These are phyloP conservation scores for Junco hyemalis DNA, from an alignment of 2,113 vertebrate species.

Conservation along the genomic window DNA sequence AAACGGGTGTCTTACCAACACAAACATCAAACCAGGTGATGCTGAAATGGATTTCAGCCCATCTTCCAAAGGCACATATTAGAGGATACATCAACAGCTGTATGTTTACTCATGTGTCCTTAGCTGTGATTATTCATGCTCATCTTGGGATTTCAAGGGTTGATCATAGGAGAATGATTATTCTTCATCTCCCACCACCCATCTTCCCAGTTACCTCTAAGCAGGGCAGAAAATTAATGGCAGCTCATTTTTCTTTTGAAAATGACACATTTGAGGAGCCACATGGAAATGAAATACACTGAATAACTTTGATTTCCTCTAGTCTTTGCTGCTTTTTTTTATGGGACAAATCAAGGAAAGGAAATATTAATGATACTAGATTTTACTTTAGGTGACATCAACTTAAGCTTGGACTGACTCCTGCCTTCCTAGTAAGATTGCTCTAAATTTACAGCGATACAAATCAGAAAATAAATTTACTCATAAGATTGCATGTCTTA, in stretches of 20 bases:
- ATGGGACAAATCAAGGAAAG: neutral
- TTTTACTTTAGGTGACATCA: neutral
- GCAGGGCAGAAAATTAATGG: neutral
- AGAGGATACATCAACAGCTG: neutral
- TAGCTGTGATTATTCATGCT: neutral
- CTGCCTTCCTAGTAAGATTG: neutral
- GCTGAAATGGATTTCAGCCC: neutral
- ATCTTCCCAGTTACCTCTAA: neutral
- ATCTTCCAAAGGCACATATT: neutral
- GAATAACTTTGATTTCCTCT: neutral
- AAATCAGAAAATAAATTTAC: neutral
- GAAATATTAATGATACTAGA: neutral
- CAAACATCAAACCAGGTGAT: neutral
- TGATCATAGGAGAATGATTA: neutral
- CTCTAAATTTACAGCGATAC: neutral
- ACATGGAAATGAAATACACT: neutral
- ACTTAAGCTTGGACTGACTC: neutral
- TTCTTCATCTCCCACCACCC: neutral
- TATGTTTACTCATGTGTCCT: neutral
- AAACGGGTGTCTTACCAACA: neutral
- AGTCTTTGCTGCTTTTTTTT: neutral
- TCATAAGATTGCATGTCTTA: neutral
- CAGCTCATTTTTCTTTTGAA: neutral
- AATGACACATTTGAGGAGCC: neutral
- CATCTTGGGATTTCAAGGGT: neutral